These are phyloP conservation scores for Zalophus californianus DNA, from an alignment of 2,797 vertebrate species.

Conservation along the genomic window DNA sequence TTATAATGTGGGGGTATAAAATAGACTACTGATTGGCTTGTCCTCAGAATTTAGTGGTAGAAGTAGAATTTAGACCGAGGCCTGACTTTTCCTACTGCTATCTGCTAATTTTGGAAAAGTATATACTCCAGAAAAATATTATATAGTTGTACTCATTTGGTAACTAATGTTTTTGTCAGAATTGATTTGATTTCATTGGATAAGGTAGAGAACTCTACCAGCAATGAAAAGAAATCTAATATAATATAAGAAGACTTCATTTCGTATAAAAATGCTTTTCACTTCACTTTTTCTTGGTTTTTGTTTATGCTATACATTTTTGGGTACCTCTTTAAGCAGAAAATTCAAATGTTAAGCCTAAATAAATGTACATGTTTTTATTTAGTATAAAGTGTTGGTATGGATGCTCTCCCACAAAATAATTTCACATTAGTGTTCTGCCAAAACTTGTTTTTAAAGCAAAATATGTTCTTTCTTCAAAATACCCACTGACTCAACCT, in stretches of 20 bases:
- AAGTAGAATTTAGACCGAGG: not conserved
- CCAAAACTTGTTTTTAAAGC: not conserved
- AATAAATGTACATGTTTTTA: not conserved
- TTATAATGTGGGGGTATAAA: not conserved
- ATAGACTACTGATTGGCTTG: not conserved
- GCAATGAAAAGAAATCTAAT: not conserved
- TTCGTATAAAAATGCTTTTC: not conserved
- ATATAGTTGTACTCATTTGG: not conserved
- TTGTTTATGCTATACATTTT: not conserved
- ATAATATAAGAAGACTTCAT: not conserved
- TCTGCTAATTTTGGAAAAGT: not conserved
- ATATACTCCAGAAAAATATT: not conserved
- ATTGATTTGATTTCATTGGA: not conserved
- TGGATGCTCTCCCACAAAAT: not conserved
- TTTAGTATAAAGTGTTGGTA: conserved; percentile 1
- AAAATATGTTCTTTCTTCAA: not conserved
- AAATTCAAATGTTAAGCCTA: not conserved
- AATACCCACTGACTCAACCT: not conserved
- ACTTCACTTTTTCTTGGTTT: not conserved
- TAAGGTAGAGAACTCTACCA: not conserved
- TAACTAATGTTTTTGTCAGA: not conserved
- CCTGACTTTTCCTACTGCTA: not conserved
- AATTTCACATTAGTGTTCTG: not conserved
- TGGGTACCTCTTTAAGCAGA: not conserved
- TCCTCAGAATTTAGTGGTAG: not conserved